Evolutionary conservation across 64 coral and sea anemone species (phyloP).

Genomic region (Montipora capricornis): DNA sequence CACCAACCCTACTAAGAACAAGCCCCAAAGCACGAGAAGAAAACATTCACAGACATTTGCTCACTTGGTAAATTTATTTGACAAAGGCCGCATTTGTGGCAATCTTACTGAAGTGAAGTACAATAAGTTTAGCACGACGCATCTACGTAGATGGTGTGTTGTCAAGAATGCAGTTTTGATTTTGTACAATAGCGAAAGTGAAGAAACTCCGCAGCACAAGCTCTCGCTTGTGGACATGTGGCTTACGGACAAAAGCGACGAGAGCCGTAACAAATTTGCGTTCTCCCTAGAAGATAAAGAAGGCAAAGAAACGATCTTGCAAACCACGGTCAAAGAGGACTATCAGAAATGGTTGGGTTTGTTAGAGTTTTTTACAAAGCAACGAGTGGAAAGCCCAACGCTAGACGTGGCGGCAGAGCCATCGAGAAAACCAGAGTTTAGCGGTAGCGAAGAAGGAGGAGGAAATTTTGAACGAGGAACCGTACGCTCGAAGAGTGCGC

Average conservation of each 20-base stretch:
- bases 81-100: conserved; percentile 85
- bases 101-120: conserved; percentile 84
- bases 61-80: conserved; percentile 73
- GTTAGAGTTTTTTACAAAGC: conserved; percentile 80
- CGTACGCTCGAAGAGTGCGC: conserved; percentile 51
- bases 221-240: conserved; percentile 80
- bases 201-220: conserved; percentile 65
- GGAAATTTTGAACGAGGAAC: conserved; percentile 60
- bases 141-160: conserved; percentile 90
- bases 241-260: conserved; percentile 73
- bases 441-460: conserved; percentile 29
- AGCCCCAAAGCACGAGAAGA: conserved; percentile 48
- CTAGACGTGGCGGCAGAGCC: conserved; percentile 2
- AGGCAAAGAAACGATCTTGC: conserved; percentile 66
- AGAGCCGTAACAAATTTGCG: conserved; percentile 77
- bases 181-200: conserved; percentile 70
- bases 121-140: conserved; percentile 81
- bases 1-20: conserved; percentile 29
- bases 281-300: conserved; percentile 77
- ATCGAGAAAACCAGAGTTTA: background rate
- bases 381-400: conserved; percentile 48
- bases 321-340: conserved; percentile 74
- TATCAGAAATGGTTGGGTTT: conserved; percentile 93
- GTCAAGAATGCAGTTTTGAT: conserved; percentile 84
- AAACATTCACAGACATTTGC: conserved; percentile 77